Conservation (phyloP, 2,888 invertebrate species). For the Cheilosia vulpina region DNA sequence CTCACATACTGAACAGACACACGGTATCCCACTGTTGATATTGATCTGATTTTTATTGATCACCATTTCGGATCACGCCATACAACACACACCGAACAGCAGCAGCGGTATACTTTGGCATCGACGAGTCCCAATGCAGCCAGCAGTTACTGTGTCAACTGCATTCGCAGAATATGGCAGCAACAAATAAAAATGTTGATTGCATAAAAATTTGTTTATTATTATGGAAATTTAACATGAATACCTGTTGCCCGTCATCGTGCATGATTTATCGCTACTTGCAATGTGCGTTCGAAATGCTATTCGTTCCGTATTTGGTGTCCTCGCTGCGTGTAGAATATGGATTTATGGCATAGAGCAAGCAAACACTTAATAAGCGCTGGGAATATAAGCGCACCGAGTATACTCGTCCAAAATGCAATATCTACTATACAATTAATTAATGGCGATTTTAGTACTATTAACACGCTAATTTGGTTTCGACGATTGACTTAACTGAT, state of each 20-base stretch:
- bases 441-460: constrained; percentile 71
- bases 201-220: constrained; percentile 81
- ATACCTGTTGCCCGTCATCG: constrained; percentile 75
- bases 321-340: constrained; percentile 57
- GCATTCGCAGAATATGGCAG: constrained; percentile 63
- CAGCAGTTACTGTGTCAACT: constrained; percentile 63
- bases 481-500: constrained; percentile 49
- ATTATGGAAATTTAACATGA: constrained; percentile 81
- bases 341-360: constrained; percentile 71
- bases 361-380: constrained; percentile 71
- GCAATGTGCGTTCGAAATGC: constrained; percentile 41
- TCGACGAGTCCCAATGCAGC: constrained; percentile 21
- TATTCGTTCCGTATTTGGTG: constrained; percentile 64
- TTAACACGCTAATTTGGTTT: constrained; percentile 70
- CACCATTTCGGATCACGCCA: constrained; percentile 31
- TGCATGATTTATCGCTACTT: constrained; percentile 66
- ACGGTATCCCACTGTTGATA: constrained; percentile 67
- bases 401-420: constrained; percentile 25
- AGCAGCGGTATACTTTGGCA: constrained; percentile 12
- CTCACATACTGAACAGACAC: constrained; percentile 63
- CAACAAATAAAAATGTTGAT: constrained; percentile 74
- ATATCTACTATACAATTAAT: constrained; percentile 64
- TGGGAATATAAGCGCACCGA: constrained; percentile 42
- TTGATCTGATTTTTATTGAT: constrained; percentile 75
- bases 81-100: background rate